These are phyloP conservation scores for Urocyon cinereoargenteus DNA, from an alignment of 2,797 vertebrate species.

Conservation along the genomic window DNA sequence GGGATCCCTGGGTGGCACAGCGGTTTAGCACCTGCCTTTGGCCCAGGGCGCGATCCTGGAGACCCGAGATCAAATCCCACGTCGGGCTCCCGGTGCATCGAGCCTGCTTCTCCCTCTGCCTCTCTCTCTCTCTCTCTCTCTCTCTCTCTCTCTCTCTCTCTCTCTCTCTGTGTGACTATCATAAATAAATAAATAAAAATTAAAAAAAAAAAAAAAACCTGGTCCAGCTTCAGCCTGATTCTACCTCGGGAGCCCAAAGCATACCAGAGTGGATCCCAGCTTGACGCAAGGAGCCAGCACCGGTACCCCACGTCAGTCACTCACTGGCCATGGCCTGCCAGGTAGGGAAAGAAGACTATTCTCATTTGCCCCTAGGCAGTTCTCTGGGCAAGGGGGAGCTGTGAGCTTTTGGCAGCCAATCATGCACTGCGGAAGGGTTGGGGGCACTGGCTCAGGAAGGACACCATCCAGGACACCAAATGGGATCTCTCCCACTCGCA, in stretches of 20 bases:
- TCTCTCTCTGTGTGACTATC: too few species aligned
- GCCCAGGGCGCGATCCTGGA: too few species aligned
- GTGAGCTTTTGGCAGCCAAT: not conserved
- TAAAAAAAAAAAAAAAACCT: too few species aligned
- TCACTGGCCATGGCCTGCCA: not conserved
- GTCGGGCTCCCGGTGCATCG: too few species aligned
- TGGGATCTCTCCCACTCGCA: not conserved
- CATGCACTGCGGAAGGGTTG: not conserved
- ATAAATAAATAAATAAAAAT: too few species aligned
- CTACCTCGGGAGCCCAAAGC: not conserved
- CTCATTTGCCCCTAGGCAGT: not conserved
- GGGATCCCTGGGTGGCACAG: too few species aligned
- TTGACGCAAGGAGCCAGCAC: too few species aligned
- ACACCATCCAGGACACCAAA: not conserved
- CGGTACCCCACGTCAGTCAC: not conserved
- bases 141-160: too few species aligned
- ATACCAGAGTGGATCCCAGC: not conserved
- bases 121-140: too few species aligned
- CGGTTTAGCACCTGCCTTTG: too few species aligned
- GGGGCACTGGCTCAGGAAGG: not conserved
- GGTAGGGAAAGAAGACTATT: not conserved
- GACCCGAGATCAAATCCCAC: too few species aligned
- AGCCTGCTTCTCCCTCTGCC: too few species aligned
- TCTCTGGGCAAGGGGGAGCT: not conserved
- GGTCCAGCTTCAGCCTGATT: not conserved